phyloP scores from a whole-genome alignment of 2,797 vertebrate genomes.

The Chelon auratus region DNA sequence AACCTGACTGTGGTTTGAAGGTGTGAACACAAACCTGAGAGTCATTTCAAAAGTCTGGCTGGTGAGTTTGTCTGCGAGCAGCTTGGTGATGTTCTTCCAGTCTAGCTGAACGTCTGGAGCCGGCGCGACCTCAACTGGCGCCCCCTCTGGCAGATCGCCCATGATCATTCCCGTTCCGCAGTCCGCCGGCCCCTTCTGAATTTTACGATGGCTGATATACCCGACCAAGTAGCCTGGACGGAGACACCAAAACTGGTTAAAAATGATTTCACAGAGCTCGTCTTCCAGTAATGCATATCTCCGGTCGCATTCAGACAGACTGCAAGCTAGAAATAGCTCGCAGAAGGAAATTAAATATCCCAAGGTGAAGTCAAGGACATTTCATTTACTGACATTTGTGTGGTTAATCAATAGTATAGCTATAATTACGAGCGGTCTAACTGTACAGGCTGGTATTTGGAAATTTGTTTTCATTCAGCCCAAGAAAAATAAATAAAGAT shows the following conservation, averaged over 20 bases:
- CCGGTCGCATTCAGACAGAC: no score
- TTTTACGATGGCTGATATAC: constrained; percentile 81
- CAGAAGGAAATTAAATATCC: no score
- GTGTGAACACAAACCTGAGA: constrained; percentile 59
- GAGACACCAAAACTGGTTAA: neutral
- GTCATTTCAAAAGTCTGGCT: constrained; percentile 25
- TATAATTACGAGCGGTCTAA: no score
- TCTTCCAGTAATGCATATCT: no score
- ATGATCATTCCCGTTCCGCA: fast-evolving
- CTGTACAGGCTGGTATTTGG: no score
- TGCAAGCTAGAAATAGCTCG: no score
- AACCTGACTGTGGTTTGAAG: neutral
- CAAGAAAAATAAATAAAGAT: no score
- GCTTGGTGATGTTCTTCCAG: constrained; percentile 80
- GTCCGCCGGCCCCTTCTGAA: neutral
- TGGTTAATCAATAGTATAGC: no score
- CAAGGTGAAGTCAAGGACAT: no score
- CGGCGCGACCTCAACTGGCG: fast-evolving
- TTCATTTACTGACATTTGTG: no score
- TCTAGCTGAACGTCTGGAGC: constrained; percentile 42
- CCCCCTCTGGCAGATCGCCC: fast-evolving
- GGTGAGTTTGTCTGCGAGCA: constrained; percentile 73
- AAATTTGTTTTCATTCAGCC: no score
- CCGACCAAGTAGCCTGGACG: constrained; percentile 89
- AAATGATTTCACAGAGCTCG: neutral